These are phyloP conservation scores for Rhyzopertha dominica DNA, from an alignment of 1,140 invertebrate species.

Conservation along the genomic window DNA sequence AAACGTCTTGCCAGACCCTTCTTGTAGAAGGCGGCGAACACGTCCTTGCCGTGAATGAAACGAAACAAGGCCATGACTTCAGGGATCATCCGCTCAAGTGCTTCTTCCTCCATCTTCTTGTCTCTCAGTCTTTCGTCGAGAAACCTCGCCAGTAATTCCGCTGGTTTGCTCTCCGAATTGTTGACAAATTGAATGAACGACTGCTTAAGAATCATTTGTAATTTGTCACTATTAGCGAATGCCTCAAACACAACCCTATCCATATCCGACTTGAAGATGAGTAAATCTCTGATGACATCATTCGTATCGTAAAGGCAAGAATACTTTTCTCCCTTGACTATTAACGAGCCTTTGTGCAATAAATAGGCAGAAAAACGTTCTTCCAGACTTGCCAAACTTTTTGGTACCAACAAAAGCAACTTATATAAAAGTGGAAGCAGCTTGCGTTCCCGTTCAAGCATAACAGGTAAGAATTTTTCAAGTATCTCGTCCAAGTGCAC, in stretches of 20 bases:
- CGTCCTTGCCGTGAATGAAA: conserved; percentile 98
- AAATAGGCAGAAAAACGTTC: conserved; percentile 88
- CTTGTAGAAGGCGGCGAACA: conserved; percentile 99
- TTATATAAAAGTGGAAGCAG: conserved; percentile 84
- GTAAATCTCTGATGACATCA: conserved; percentile 90
- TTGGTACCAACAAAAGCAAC: conserved; percentile 81
- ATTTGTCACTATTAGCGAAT: conserved; percentile 90
- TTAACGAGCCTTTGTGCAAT: conserved; percentile 89
- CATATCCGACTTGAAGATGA: conserved; percentile 97
- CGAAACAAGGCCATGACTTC: conserved; percentile 98
- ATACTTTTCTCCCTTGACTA: conserved; percentile 93
- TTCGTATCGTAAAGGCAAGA: too few species aligned
- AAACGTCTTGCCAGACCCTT: conserved; percentile 94
- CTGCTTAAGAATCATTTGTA: conserved; percentile 88
- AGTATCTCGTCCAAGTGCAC: conserved; percentile 84
- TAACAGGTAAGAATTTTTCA: conserved; percentile 82
- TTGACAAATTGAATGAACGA: conserved; percentile 97
- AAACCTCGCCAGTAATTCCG: conserved; percentile 85
- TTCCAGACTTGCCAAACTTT: conserved; percentile 82
- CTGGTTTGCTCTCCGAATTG: conserved; percentile 92
- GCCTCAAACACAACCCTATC: conserved; percentile 86
- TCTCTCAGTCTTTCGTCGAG: conserved; percentile 63
- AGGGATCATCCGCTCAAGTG: conserved; percentile 88
- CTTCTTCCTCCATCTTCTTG: conserved; percentile 97
- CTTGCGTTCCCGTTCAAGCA: conserved; percentile 85